Conservation (phyloP, 2,113 vertebrate genomes). For the Podarcis muralis region DNA sequence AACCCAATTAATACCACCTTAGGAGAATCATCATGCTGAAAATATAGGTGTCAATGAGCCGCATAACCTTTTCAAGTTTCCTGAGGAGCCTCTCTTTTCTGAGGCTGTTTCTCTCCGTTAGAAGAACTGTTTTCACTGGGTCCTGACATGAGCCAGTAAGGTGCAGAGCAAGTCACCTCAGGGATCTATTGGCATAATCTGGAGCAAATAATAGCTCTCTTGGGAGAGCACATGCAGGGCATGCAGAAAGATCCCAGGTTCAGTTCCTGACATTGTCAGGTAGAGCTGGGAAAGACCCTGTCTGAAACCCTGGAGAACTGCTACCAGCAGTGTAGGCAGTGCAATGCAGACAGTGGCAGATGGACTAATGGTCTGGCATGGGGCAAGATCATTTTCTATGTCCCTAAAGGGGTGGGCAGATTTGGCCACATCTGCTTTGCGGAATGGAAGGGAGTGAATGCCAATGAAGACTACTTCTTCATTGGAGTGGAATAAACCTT, state of each 20-base stretch:
- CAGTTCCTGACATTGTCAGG: not conserved
- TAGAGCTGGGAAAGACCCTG: not conserved
- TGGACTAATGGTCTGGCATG: not conserved
- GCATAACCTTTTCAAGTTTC: not conserved
- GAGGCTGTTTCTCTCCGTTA: fast-evolving
- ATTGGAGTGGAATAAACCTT: no score
- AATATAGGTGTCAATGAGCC: not conserved
- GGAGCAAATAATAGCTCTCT: not conserved
- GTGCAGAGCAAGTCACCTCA: not conserved
- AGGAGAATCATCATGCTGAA: not conserved
- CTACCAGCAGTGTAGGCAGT: no score
- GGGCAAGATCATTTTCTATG: not conserved
- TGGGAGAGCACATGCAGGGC: not conserved
- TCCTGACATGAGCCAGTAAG: not conserved
- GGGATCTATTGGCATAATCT: not conserved
- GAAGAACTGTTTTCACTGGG: not conserved
- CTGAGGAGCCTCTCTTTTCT: not conserved
- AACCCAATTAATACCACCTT: not conserved
- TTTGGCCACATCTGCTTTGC: not conserved
- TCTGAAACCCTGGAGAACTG: not conserved
- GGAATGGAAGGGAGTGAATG: not conserved
- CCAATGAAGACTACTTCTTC: not conserved
- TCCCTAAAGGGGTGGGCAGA: not conserved
- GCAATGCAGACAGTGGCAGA: not conserved
- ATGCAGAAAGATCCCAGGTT: not conserved